Evolutionary conservation across 2,888 invertebrate species (phyloP), one percentile per base, ranked within the genome.

Genomic region (Digitonthophagus gazella): DNA sequence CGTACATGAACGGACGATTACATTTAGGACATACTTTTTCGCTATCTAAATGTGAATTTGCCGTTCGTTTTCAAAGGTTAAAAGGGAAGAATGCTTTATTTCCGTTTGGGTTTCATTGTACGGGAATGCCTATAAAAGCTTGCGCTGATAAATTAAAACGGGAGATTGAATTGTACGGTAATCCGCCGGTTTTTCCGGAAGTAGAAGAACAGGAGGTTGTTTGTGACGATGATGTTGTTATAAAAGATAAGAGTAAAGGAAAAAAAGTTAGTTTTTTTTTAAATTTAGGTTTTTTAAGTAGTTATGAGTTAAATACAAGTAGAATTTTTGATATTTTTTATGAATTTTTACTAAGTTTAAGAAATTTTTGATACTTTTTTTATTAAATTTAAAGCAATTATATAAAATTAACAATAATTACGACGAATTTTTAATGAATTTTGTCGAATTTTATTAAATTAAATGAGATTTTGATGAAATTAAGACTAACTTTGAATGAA

Each of bases 91-190:
- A 88, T 77, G 94, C 93, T 8, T 86, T 99, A 5, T 98, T 98
- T 83, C 99, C 99, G 11, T 98, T 99, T 84, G 98, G 96, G 2
- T 93, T 99, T 76, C 99, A 99, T 83, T 98, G 98, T 80, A 99
- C 99, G 16, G 99, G 99, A 61, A 99, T 98, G 98, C 98, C 98
- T 0, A 99, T 99, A 71, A 98, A 98, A 84, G 98, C 98, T 0
- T 98, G 98, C 85, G 95, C 99, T 11, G 99, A 99, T 82, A 99
- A 99, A 82, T 83, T 99, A 58, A 95, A 94, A 78, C 86, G 96
- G 70, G 99, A 99, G 85, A 92, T 99, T 84, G 91, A 93, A 79
- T 83, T 90, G 5, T 99, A 88, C 85, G 99, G 99, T 0, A 95
- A 86, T 82, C 98, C 98, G 15, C 99, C 99, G 1, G 80, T 88